Base-by-base conservation (phyloP, 2,888 invertebrate genomes). In the Eudemis profundana region DNA sequence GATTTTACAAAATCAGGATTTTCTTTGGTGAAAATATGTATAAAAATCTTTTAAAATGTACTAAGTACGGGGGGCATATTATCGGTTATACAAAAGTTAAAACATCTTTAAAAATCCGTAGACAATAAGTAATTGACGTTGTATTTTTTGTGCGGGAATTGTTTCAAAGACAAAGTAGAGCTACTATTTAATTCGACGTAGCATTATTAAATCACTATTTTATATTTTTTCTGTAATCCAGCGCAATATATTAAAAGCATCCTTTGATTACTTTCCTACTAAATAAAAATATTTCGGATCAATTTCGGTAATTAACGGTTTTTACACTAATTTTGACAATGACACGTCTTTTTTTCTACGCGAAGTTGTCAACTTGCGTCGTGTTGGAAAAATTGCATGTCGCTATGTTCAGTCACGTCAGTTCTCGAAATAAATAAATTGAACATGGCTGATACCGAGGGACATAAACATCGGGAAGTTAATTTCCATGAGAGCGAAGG, bases 351-450 rank as follows among this genome's bases (percentile, higher is more conserved):
- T 84, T 82, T 84, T 78, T 76, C 70, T 72, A 72, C 70, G 74
- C 73, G 74, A 79, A 71, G 75, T 83, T 89, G 86, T 88, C 85
- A 86, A 80, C 81, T 77, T 88, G 86, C 86, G 89, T 87, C 89
- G 90, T 81, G 90, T 90, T 90, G 89, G 90, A 89, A 91, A 90
- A 90, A 82, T 83, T 84, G 84, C 77, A 83, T 81, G 83, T 87
- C 87, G 86, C 89, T 91, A 92, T 92, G 90, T 91, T 90, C 91
- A 90, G 86, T 89, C 81, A 86, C 87, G 87, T 90, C 82, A 85
- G 80, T 85, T 83, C 85, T 86, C 83, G 84, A 88, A 89, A 89
- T 90, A 90, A 89, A 90, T 90, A 88, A 89, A 88, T 89, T 86
- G 83, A 89, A 85, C 85, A 92, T 92, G 92, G 92, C 92, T 87